Evolutionary conservation across 2,888 invertebrate genomes (phyloP), one percentile per base, ranked within the genome.

Genomic region (Drosophila robusta): DNA sequence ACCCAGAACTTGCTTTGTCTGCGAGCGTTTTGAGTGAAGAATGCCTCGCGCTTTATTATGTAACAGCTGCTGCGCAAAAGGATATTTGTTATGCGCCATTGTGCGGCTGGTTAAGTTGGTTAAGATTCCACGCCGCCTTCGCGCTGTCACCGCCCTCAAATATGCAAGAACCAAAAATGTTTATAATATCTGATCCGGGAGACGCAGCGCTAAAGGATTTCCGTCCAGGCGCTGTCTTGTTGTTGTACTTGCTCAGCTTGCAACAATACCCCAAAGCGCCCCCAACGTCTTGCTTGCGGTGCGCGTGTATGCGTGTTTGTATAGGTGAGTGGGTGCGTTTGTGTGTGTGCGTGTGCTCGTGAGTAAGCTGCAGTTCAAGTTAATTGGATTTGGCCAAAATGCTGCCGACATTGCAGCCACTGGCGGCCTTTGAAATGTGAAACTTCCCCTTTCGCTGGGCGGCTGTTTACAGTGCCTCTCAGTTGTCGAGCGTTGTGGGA

Each of bases 321-420:
- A 9, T 34, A 39, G 39, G 29, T 51, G 38, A 47, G 39, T 34
- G 44, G 24, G 2, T 38, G 14, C 50, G 39, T 32, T 26, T 39
- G 18, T 44, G 22, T 47, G 26, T 42, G 46, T 57, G 39, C 44
- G 45, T 45, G 62, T 55, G 41, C 51, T 44, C 46, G 50, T 65
- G 55, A 55, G 65, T 52, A 65, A 61, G 66, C 41, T 79, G 82
- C 78, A 78, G 69, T 74, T 78, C 71, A 70, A 85, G 88, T 87
- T 85, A 85, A 85, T 85, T 87, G 84, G 86, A 87, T 86, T 87
- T 82, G 74, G 71, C 64, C 73, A 82, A 73, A 79, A 73, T 80
- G 66, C 66, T 83, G 67, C 70, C 65, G 51, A 60, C 57, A 56
- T 54, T 56, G 32, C 45, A 63, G 58, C 55, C 57, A 69, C 71